A percentile compares a stretch with the other conserved stretches of the same genome.
Conservation (phyloP, 1,140 invertebrate genomes). For the Globodera ellingtonae region DNA sequence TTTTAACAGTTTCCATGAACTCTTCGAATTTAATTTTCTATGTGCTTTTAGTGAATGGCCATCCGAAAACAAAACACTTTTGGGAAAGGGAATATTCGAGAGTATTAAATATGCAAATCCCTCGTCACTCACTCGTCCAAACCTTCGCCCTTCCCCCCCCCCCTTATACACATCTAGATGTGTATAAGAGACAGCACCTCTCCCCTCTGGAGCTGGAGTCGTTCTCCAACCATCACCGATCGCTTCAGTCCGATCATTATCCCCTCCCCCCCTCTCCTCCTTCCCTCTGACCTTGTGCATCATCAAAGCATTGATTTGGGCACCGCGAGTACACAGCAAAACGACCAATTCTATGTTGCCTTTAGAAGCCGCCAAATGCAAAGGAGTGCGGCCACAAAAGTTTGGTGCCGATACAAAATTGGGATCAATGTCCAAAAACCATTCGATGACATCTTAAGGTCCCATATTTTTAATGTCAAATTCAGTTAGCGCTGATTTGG, state of each 20-base stretch:
- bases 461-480: background rate
- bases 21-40: too few relatives aligned
- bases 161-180: too few relatives aligned
- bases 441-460: conserved; percentile 67
- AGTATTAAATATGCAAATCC: conserved; percentile 16
- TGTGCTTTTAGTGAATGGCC: too few relatives aligned
- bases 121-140: conserved; percentile 7
- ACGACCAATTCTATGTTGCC: conserved; percentile 91
- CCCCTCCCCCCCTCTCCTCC: background rate
- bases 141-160: too few relatives aligned
- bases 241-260: background rate
- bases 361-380: conserved; percentile 90
- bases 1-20: too few relatives aligned
- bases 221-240: background rate
- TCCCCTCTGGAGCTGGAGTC: too few relatives aligned
- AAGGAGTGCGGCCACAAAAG: conserved; percentile 84
- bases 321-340: conserved; percentile 65
- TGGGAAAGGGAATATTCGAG: background rate
- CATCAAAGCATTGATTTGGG: conserved; percentile 67
- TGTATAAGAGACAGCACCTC: too few relatives aligned
- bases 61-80: too few relatives aligned
- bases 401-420: conserved; percentile 84
- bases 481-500: background rate
- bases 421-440: conserved; percentile 80
- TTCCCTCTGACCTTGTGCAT: conserved; percentile 36